Base-by-base conservation (phyloP, 2,113 vertebrate genomes). In the Psilopogon haemacephalus region DNA sequence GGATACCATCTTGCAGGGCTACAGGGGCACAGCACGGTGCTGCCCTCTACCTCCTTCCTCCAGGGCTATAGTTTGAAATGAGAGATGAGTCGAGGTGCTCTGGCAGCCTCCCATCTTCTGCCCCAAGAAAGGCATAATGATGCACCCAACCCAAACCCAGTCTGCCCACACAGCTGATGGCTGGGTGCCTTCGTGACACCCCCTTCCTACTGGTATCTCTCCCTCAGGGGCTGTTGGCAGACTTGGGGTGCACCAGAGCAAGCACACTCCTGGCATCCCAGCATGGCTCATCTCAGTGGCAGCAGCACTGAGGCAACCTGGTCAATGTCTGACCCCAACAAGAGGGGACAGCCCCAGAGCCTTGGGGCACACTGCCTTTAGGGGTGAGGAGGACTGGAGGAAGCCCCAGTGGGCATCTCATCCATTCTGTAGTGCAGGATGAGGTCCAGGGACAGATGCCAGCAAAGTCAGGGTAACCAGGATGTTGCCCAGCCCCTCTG, bases 321-420 rank as follows among this genome's bases (percentile, higher is more conserved):
- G 26, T 8, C 69, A 20, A 46, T 2, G 16, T 14, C 4, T 13
- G 50, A 72, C 50, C 18, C 15, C 2, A 1, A 42, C n/a, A 54
- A 35, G 11, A 70, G 60, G 35, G 44, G 71, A 69, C 58, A 82
- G 6, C 20, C 59, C 64, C 46, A 32, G 30, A 44, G 60, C 60
- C 13, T 20, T 8, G 68, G 63, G 79, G 71, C 24, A 77, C 37
- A 0, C 28, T 10, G 11, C 2, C 1, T 19, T 33, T 12, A 9
- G 35, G 37, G 42, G 17, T 11, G 5, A 3, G 13, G 15, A n/a
- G 15, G 2, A 6, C 11, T 0, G 0, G 33, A n/a, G 37, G 23
- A 27, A 46, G 40, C 15, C 26, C 44, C 8, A 1, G 26, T 3
- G 15, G 26, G 35, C 38, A 17, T 50, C n/a, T 3, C 12, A 16